Conservation (phyloP, 2,888 invertebrate species). For the Dryomyza anilis region DNA sequence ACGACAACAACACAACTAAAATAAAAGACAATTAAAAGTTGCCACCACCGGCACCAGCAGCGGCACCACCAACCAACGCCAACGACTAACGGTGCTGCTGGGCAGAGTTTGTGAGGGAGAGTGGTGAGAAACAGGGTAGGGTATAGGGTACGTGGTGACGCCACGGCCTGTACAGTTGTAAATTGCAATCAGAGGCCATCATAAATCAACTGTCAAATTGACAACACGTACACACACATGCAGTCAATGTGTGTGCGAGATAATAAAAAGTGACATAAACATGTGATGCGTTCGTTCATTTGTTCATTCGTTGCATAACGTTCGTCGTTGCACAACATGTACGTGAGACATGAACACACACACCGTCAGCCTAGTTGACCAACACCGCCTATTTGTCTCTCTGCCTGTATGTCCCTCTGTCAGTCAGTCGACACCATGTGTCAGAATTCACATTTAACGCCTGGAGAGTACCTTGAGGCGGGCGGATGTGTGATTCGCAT, state of each 20-base stretch:
- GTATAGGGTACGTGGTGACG: not conserved
- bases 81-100: too few relatives aligned
- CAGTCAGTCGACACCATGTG: not conserved
- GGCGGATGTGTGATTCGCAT: too few relatives aligned
- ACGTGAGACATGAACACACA: not conserved
- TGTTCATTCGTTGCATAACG: not conserved
- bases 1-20: too few relatives aligned
- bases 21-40: slow-evolving; percentile 40
- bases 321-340: not conserved
- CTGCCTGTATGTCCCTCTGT: too few relatives aligned
- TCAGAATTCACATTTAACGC: not conserved
- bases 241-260: slow-evolving; percentile 25
- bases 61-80: slow-evolving; percentile 15
- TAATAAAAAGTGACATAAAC: slow-evolving; percentile 41
- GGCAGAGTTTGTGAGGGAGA: slow-evolving; percentile 18
- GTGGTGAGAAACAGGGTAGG: slow-evolving; percentile 19
- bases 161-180: slow-evolving; percentile 36
- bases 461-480: too few relatives aligned
- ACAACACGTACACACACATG: slow-evolving; percentile 32
- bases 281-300: slow-evolving; percentile 33
- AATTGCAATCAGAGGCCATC: slow-evolving; percentile 43
- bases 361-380: not conserved
- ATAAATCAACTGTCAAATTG: slow-evolving; percentile 45
- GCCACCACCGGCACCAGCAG: slow-evolving; percentile 15
- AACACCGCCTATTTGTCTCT: too few relatives aligned